Percentiles rank a stretch among this genome's conserved stretches.
Conservation (phyloP, 2,797 vertebrate genomes). For the Coregonus suidteri region DNA sequence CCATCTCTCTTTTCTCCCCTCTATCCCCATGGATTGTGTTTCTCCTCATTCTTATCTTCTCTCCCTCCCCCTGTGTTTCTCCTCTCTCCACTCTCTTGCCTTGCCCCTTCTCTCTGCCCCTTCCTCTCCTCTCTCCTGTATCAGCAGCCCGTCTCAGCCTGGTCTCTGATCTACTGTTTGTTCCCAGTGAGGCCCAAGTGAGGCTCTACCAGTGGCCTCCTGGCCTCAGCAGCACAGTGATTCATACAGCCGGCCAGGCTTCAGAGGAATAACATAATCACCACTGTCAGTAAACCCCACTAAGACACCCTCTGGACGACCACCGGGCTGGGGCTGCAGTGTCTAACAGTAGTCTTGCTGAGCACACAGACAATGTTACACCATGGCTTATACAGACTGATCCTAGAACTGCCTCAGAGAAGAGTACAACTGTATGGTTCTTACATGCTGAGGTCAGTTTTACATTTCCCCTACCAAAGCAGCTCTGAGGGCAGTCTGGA, state of each 20-base stretch:
- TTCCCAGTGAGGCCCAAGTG: neutral
- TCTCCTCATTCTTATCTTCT: too few species aligned
- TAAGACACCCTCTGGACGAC: neutral
- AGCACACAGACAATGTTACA: neutral
- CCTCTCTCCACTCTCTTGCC: too few species aligned
- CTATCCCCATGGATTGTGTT: too few species aligned
- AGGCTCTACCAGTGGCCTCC: neutral
- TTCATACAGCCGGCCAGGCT: neutral
- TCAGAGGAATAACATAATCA: conserved; percentile 67
- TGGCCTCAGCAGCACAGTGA: conserved; percentile 5
- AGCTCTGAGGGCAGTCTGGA: too few species aligned
- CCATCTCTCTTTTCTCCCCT: too few species aligned
- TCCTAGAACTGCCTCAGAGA: neutral
- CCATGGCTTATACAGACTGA: neutral
- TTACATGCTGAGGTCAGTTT: too few species aligned
- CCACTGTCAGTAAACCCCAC: conserved; percentile 55
- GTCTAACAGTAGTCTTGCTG: neutral
- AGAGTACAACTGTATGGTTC: neutral
- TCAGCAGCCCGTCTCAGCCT: too few species aligned
- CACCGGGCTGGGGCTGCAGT: neutral
- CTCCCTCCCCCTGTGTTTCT: too few species aligned
- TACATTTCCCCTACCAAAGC: too few species aligned
- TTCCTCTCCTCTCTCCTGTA: too few species aligned
- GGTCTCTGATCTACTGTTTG: neutral
- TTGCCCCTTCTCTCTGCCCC: too few species aligned